phyloP scores from a whole-genome alignment of 2,797 vertebrate genomes.

The Cossypha niveicapilla region DNA sequence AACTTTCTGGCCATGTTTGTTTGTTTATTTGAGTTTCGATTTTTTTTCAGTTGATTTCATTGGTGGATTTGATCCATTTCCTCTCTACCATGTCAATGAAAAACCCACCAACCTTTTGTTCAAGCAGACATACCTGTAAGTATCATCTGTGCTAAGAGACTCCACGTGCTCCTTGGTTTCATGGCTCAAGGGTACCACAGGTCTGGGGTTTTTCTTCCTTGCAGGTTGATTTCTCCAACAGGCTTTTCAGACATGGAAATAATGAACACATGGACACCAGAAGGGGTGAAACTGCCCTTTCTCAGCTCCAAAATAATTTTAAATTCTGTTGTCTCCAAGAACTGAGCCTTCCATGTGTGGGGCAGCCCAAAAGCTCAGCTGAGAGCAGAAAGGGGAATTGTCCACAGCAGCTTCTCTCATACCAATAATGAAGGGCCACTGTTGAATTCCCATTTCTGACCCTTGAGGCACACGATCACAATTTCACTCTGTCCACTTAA shows the following conservation, averaged over 20 bases:
- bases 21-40: slow-evolving; percentile 80
- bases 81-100: slow-evolving; percentile 95
- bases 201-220: not conserved
- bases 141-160: slow-evolving; percentile 62
- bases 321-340: not conserved
- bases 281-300: not conserved
- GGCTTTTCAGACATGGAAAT: not conserved
- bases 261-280: not conserved
- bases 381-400: not conserved
- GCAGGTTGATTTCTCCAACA: not conserved
- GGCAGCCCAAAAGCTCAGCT: not conserved
- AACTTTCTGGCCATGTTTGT: slow-evolving; percentile 50
- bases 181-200: not conserved
- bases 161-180: not conserved
- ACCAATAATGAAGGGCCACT: not conserved
- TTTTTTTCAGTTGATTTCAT: slow-evolving; percentile 99
- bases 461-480: not conserved
- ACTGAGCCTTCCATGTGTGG: not conserved
- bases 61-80: slow-evolving; percentile 97
- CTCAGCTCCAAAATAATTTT: not conserved
- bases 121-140: slow-evolving; percentile 91
- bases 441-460: not conserved
- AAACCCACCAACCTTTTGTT: slow-evolving; percentile 91
- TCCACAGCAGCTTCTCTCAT: not conserved
- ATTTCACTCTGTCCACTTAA: not conserved